Evolutionary conservation across 2,113 vertebrate species (phyloP).

Genomic region (Zosterops pallidus): DNA sequence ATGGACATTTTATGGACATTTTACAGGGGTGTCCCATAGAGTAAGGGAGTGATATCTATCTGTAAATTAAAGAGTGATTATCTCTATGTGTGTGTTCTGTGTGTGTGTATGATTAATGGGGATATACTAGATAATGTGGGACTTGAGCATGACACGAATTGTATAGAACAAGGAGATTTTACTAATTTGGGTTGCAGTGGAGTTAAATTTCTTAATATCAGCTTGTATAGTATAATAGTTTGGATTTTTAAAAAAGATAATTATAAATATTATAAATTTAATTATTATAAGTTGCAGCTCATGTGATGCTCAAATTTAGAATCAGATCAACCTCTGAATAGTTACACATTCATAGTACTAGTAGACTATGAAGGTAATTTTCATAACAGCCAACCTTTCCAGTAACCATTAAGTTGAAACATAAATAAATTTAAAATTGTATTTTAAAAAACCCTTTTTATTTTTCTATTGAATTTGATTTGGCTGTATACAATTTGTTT

Average conservation of each 20-base stretch:
- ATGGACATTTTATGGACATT: neutral
- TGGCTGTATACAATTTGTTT: neutral
- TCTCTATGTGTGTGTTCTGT: too few species aligned
- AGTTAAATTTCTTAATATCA: neutral
- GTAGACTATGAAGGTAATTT: neutral
- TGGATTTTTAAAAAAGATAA: neutral
- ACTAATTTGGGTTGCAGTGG: neutral
- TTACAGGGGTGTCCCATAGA: rapidly evolving
- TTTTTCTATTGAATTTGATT: neutral
- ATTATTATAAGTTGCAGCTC: neutral
- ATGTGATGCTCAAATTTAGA: neutral
- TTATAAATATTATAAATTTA: neutral
- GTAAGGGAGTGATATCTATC: neutral
- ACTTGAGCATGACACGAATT: neutral
- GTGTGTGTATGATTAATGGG: neutral
- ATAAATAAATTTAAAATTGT: neutral
- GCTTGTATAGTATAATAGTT: neutral
- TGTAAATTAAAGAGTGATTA: neutral
- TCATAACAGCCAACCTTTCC: neutral
- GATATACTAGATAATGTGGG: neutral
- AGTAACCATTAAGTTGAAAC: neutral
- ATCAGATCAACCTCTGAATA: neutral
- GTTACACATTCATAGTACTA: neutral
- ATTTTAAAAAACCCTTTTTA: neutral
- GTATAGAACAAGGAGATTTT: neutral